phyloP scores from a whole-genome alignment of 2,113 vertebrate species.

The Ptilorrhoa leucosticta region DNA sequence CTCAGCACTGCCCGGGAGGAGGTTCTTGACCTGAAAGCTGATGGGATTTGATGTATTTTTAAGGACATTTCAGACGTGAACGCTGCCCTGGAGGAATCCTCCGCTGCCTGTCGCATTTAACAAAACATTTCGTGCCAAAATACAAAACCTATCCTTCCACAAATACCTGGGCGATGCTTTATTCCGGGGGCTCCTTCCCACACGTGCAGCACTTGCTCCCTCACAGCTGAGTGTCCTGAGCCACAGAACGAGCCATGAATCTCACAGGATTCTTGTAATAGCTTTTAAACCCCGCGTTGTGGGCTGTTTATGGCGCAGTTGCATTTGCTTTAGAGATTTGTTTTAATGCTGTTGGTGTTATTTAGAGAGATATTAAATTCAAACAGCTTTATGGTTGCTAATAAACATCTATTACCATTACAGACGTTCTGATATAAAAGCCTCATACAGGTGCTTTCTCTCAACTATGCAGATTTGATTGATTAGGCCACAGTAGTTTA shows the following conservation, averaged over 20 bases:
- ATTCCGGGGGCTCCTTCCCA: neutral
- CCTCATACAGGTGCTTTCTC: conserved; percentile 49
- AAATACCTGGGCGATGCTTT: neutral
- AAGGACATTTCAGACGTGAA: neutral
- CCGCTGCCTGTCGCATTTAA: accelerated
- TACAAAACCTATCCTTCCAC: neutral
- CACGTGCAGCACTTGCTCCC: neutral
- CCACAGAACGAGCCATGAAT: conserved; percentile 33
- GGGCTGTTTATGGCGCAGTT: neutral
- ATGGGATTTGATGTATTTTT: neutral
- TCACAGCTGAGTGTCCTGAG: neutral
- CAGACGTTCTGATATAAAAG: conserved; percentile 43
- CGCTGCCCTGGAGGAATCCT: neutral
- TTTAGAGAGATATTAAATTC: conserved; percentile 42
- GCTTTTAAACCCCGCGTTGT: conserved; percentile 40
- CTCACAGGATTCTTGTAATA: conserved; percentile 12
- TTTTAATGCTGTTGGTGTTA: conserved; percentile 28
- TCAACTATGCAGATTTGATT: conserved; percentile 46
- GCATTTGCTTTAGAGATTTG: conserved; percentile 15
- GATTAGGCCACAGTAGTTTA: conserved; percentile 40
- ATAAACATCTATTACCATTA: conserved; percentile 68
- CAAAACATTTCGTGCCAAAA: neutral
- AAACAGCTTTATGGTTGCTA: conserved; percentile 58
- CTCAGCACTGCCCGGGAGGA: neutral
- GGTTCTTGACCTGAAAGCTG: neutral